Evolutionary conservation across 2,113 vertebrate species (phyloP), one percentile per base, ranked within the genome.

Genomic region (Lepisosteus osseus): DNA sequence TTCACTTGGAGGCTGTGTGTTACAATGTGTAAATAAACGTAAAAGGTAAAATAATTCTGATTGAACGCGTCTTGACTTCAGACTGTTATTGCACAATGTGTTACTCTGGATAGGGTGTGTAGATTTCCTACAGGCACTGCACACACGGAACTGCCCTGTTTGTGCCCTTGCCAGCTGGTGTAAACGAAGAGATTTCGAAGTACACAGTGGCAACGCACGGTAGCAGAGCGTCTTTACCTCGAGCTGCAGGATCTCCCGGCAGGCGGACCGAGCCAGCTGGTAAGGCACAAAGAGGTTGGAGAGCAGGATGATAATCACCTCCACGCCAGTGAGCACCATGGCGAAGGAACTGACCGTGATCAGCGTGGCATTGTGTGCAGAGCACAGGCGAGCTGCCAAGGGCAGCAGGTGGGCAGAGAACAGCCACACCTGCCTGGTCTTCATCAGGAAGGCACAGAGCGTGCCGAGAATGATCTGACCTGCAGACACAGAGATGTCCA

Each of bases 391-490:
- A 43, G 90, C 92, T 78, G 93, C 75, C 81, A 94, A 68, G 41
- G 93, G 93, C 63, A 95, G 88, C 78, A 92, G 69, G 9, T 92
- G 91, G 5, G 89, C 85, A 0, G 88, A 89, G 71, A 95, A 94
- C 7, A 95, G 70, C 93, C 92, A 94, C 55, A 91, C 89, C 69
- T 80, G 91, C 13, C 77, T 86, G 70, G 91, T 93, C 83, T 86
- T 88, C 91, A 93, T 91, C 59, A 95, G 86, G 73, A 94, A 91
- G 61, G 92, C 90, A 77, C 94, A 94, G 71, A 95, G 81, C 0
- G 88, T 86, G 78, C 88, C 80, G 41, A 95, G 85, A 51, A 93
- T 90, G 15, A 94, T 89, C 86, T 94, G 90, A 79, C 92, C 94
- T 95, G 78, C 43, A 75, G 40, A 72, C 4, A 43, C 29, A 67